Conservation (phyloP, 2,888 invertebrate genomes). For the Drosophila kokeensis region DNA sequence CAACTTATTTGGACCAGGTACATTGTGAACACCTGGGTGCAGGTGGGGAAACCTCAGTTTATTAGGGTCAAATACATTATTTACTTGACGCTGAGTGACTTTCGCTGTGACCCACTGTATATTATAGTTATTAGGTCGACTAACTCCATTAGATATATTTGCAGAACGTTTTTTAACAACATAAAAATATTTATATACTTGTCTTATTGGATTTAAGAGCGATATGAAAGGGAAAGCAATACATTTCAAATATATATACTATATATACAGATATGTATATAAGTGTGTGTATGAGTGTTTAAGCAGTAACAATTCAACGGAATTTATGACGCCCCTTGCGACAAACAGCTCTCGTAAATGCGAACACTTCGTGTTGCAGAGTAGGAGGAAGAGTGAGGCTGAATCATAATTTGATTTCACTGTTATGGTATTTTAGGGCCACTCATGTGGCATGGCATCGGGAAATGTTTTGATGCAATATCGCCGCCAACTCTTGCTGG, state of each 20-base stretch:
- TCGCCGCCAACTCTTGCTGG: background rate
- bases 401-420: constrained; percentile 52
- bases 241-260: no score
- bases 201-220: no score
- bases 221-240: no score
- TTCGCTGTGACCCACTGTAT: no score
- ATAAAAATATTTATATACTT: no score
- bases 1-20: no score
- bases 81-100: no score
- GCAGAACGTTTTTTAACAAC: no score
- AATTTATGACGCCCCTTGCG: constrained; percentile 47
- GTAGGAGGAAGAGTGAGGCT: background rate
- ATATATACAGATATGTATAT: background rate
- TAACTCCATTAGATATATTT: background rate
- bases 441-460: constrained; percentile 30
- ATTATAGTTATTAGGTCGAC: background rate
- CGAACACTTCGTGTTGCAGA: background rate
- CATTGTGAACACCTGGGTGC: no score
- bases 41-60: no score
- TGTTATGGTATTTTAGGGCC: constrained; percentile 10
- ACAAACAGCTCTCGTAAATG: constrained; percentile 7
- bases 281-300: constrained; percentile 2
- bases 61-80: no score
- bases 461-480: constrained; percentile 33
- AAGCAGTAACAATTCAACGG: constrained; percentile 23